A percentile compares a stretch with the other conserved stretches of the same genome.
phyloP scores from a whole-genome alignment of 2,797 vertebrate species.

The Phrynocephalus vlangalii region DNA sequence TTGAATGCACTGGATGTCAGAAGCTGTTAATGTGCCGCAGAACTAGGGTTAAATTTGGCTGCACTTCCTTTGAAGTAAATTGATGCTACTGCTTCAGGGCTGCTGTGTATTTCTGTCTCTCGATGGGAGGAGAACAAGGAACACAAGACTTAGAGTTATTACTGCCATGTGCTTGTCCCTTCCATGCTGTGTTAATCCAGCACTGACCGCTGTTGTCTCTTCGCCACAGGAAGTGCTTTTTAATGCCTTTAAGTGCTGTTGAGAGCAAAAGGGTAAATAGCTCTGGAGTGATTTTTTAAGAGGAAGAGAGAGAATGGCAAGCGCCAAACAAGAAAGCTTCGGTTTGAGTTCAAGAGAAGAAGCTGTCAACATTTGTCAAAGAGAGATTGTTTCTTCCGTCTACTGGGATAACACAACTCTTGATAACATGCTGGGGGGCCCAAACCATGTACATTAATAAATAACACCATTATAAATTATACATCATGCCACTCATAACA shows the following conservation, averaged over 20 bases:
- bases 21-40: slow-evolving; percentile 39
- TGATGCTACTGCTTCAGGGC: slow-evolving; percentile 42
- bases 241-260: slow-evolving; percentile 54
- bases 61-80: slow-evolving; percentile 48
- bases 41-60: slow-evolving; percentile 46
- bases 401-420: slow-evolving; percentile 6
- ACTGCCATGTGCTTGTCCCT: slow-evolving; percentile 38
- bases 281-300: slow-evolving; percentile 48
- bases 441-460: slow-evolving; percentile 20
- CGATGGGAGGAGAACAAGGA: not conserved
- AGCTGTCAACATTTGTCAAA: slow-evolving; percentile 9
- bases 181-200: slow-evolving; percentile 56
- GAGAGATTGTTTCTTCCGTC: slow-evolving; percentile 24
- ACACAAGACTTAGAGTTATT: slow-evolving; percentile 38
- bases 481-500: not conserved
- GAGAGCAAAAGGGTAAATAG: slow-evolving; percentile 61
- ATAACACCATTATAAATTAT: slow-evolving; percentile 24
- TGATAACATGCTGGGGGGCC: not conserved
- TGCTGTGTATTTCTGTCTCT: slow-evolving; percentile 37
- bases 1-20: slow-evolving; percentile 15
- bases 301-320: slow-evolving; percentile 32
- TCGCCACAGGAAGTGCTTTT: slow-evolving; percentile 58
- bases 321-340: slow-evolving; percentile 44
- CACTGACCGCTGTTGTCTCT: slow-evolving; percentile 51
- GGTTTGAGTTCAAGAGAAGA: slow-evolving; percentile 35